Base-by-base conservation (phyloP, 2,113 vertebrate genomes). In the Chaetodon auriga region DNA sequence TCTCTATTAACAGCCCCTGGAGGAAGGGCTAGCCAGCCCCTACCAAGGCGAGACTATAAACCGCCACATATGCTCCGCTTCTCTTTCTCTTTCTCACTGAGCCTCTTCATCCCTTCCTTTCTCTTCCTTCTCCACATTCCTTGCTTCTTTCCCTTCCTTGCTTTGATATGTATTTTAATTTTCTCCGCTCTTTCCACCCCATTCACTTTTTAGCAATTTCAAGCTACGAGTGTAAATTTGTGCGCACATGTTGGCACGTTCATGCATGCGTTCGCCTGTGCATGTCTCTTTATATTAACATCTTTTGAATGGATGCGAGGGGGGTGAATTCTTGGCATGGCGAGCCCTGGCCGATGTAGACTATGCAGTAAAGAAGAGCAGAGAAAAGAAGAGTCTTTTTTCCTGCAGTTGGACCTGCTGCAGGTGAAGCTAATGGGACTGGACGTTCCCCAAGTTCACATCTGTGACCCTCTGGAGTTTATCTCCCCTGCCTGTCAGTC, bases 1-100 rank as follows among this genome's bases (percentile, higher is more conserved):
- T 97, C 96, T 97, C 97, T 97, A 99, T 99, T 99, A 99, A 99
- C 97, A 96, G 96, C 96, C 97, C 97, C 97, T 95, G 96, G 94
- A 96, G 96, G 97, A 98, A 96, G 93, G 82, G 93, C 96, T 92
- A 96, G 95, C 95, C 96, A 93, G 92, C 96, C 94, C 95, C 92
- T 94, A 96, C 96, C 95, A 96, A 96, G 72, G 72, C 80, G 23
- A 95, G 95, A 95, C 95, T 95, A 95, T 83, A 96, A 97, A 98
- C 96, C 94, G 95, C 90, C 95, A 95, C 97, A 97, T 97, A 98
- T 99, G 98, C 96, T 94, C 94, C 90, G 89, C 95, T 96, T 96
- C 95, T 95, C 95, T 94, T 94, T 92, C 93, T 94, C 95, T 95
- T 84, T 86, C 68, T 71, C 84, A 73, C 74, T 51, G 21, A 41